phyloP scores from a whole-genome alignment of 2,113 vertebrate species.

The Malurus alboscapulatus region DNA sequence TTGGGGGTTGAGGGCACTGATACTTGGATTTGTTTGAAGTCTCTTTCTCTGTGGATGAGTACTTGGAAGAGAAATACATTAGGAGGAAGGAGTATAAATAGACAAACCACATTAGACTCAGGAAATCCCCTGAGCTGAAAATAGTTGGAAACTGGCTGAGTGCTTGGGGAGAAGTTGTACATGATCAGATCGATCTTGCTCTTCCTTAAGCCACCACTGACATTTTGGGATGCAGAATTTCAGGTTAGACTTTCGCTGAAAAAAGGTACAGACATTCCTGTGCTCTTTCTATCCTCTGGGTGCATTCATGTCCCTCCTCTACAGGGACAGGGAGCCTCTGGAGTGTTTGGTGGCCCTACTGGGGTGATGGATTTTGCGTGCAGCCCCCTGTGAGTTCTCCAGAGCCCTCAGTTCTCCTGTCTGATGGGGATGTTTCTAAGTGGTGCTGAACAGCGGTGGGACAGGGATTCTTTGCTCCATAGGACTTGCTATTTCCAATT shows the following conservation, averaged over 20 bases:
- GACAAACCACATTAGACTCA: not conserved
- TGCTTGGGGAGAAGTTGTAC: not conserved
- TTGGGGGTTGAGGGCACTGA: not conserved
- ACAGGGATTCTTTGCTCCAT: not conserved
- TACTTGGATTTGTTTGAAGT: not conserved
- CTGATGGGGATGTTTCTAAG: fast-evolving
- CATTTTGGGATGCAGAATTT: not conserved
- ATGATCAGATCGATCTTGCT: not conserved
- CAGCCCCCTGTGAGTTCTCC: fast-evolving
- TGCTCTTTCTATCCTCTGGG: not conserved
- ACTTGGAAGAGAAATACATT: not conserved
- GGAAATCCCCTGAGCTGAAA: slow-evolving; percentile 11
- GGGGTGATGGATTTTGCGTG: not conserved
- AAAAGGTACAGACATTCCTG: not conserved
- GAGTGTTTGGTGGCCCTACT: not conserved
- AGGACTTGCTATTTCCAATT: not conserved
- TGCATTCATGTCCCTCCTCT: not conserved
- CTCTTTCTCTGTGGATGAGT: not conserved
- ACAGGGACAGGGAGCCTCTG: not conserved
- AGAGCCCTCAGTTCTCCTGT: not conserved
- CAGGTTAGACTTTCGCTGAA: not conserved
- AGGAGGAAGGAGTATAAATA: not conserved
- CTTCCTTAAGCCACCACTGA: not conserved
- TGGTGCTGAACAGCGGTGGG: not conserved
- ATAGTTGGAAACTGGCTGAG: not conserved